A percentile compares a stretch with the other conserved stretches of the same genome.
phyloP scores from a whole-genome alignment of 2,888 invertebrate species.

The Cephalotes varians region DNA sequence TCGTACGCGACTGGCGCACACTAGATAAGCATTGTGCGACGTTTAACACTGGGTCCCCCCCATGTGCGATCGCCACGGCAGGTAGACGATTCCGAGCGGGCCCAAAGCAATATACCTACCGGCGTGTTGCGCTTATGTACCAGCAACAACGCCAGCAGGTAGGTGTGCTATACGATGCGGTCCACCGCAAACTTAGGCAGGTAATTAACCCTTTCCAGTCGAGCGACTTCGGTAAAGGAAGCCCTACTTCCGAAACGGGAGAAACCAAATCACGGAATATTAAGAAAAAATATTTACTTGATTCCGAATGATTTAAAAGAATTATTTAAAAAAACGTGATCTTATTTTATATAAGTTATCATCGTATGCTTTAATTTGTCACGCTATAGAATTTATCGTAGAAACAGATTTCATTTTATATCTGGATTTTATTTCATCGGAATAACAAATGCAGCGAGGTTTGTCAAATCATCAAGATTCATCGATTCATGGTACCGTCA shows the following conservation, averaged over 20 bases:
- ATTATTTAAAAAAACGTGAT: background rate
- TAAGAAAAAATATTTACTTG: background rate
- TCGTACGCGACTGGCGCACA: constrained; percentile 29
- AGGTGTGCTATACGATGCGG: constrained; percentile 56
- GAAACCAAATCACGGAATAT: background rate
- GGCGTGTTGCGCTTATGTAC: constrained; percentile 44
- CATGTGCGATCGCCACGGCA: constrained; percentile 57
- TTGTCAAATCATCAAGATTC: constrained; percentile 3
- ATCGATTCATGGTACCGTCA: constrained; percentile 14
- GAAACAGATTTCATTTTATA: background rate
- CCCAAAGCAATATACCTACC: constrained; percentile 54
- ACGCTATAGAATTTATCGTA: background rate
- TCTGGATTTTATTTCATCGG: background rate
- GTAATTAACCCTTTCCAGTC: constrained; percentile 35
- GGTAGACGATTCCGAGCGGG: constrained; percentile 55
- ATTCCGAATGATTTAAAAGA: background rate
- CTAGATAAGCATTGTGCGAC: constrained; percentile 76
- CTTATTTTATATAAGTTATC: background rate
- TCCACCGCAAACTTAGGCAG: constrained; percentile 51
- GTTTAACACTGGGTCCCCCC: constrained; percentile 65
- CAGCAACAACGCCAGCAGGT: constrained; percentile 43
- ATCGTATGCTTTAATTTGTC: background rate
- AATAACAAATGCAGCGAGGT: background rate
- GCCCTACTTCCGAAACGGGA: constrained; percentile 42
- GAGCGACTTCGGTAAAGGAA: constrained; percentile 10